Evolutionary conservation across 2,888 invertebrate genomes (phyloP).

Genomic region (Epiblema foenella): DNA sequence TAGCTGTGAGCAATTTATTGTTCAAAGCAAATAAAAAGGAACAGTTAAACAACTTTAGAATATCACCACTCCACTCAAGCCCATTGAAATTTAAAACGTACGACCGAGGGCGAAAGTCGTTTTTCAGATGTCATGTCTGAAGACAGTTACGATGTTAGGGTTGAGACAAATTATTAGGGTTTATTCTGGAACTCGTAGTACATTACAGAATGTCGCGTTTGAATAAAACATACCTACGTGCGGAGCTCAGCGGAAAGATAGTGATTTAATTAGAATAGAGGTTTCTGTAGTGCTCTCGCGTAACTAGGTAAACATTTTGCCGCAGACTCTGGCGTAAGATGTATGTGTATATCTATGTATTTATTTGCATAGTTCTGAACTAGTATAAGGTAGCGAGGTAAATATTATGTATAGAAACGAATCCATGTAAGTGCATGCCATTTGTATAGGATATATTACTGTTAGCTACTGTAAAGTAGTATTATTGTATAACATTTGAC

Average conservation of each 20-base stretch:
- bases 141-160: conserved; percentile 51
- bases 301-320: conserved; percentile 24
- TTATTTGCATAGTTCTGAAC: conserved; percentile 12
- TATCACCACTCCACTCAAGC: background rate
- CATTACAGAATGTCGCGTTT: conserved; percentile 68
- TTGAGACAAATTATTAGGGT: conserved; percentile 61
- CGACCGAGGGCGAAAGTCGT: background rate
- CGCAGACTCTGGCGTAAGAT: conserved; percentile 2
- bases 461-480: background rate
- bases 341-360: background rate
- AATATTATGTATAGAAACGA: background rate
- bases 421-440: background rate
- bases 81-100: conserved; percentile 1
- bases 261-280: conserved; percentile 41
- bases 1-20: conserved; percentile 75
- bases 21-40: conserved; percentile 77
- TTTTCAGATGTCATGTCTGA: conserved; percentile 22
- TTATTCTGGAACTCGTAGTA: conserved; percentile 72
- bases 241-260: conserved; percentile 52
- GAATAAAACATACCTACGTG: conserved; percentile 56
- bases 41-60: conserved; percentile 45
- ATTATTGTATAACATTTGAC: conserved; percentile 13
- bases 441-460: background rate
- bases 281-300: conserved; percentile 13
- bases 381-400: conserved; percentile 9